Evolutionary conservation across 2,113 vertebrate species (phyloP).

Genomic region (Sapajus apella): DNA sequence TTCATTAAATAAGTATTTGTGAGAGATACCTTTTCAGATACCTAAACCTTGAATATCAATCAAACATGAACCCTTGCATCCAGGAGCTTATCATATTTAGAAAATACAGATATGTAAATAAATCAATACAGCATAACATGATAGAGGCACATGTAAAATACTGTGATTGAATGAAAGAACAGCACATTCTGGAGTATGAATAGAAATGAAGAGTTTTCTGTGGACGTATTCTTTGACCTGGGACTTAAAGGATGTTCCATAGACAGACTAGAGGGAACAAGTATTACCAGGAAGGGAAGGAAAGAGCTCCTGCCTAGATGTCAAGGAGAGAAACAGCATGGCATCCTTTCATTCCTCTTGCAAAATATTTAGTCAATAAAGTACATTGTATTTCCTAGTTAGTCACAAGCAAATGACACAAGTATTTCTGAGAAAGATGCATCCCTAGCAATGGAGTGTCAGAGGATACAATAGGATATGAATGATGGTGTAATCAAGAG

Average conservation of each 20-base stretch:
- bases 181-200: background rate
- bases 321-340: background rate
- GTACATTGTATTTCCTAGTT: background rate
- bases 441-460: background rate
- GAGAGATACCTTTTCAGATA: background rate
- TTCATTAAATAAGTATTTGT: slow-evolving; percentile 24
- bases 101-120: slow-evolving; percentile 8
- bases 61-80: background rate
- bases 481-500: background rate
- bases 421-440: background rate
- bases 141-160: background rate
- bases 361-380: background rate
- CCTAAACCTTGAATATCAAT: background rate
- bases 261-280: background rate
- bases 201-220: background rate
- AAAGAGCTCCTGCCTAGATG: background rate
- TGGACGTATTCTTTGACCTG: background rate
- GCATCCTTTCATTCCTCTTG: background rate
- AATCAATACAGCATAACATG: background rate
- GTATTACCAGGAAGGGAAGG: background rate
- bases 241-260: background rate
- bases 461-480: background rate
- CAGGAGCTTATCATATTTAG: background rate
- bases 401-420: background rate
- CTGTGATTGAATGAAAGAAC: background rate